Evolutionary conservation across 1,140 invertebrate genomes (phyloP), one percentile per base, ranked within the genome.

Genomic region (Bombyx mandarina): DNA sequence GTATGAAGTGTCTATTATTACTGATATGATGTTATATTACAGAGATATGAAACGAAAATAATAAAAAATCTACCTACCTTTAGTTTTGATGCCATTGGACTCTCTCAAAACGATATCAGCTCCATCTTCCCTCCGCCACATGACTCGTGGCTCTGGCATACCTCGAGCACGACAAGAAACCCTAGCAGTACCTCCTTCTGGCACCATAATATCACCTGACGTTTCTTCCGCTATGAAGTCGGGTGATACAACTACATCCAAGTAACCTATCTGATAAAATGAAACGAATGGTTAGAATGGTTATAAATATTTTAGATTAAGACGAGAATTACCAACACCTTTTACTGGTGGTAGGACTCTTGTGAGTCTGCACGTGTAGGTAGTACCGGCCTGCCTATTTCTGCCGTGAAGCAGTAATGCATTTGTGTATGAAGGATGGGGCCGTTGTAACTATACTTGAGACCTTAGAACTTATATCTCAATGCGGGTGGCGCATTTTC

Each of bases 81-180:
- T 89, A 51, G 88, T 90, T 86, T 93, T 93, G 47, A 86, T 83
- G 60, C 89, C 91, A 66, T 80, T 88, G 62, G 76, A 66, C 66
- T 93, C 90, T 73, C 92, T 93, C 47, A 96, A 90, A 35, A 94
- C 90, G 64, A 98, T 95, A 66, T 95, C 92, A 61, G 89, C 89
- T 52, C 93, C 93, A 81, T 97, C 95, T 88, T 97, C 95, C 56
- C 95, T 87, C 53, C 93, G 90, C 96, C 97, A 99, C 58, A 92
- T 93, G 50, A 98, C 92, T 7, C 72, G 61, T 1, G 97, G 96
- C 48, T 89, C 84, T 0, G 97, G 97, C 79, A 94, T 93, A 1
- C 97, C 97, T 58, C 90, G 90, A 5, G 97, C 96, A 56, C 88
- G 83, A 70, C 91, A 92, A 52, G 89, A 89, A 54, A 92, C 73